A percentile compares a stretch with the other conserved stretches of the same genome.
Evolutionary conservation across 2,797 vertebrate species (phyloP).

Genomic region (Phoebastria nigripes): DNA sequence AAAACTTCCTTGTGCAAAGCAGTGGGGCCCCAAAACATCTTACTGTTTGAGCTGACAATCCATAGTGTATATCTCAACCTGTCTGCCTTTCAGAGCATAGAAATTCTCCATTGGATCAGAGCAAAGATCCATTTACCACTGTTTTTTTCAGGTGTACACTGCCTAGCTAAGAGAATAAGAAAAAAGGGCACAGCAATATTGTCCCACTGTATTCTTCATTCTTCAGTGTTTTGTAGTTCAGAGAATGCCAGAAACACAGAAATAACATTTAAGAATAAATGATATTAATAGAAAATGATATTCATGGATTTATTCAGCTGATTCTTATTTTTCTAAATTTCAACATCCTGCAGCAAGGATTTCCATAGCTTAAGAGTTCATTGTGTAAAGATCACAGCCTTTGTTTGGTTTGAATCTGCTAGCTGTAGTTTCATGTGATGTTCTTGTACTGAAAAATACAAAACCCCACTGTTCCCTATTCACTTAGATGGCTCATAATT

Average conservation of each 20-base stretch:
- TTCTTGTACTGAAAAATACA: not conserved
- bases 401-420: not conserved
- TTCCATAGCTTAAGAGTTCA: not conserved
- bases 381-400: not conserved
- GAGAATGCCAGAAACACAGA: not conserved
- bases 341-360: not conserved
- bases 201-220: not conserved
- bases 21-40: not conserved
- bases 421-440: not conserved
- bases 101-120: not conserved
- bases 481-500: not conserved
- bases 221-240: not conserved
- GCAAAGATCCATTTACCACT: not conserved
- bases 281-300: not conserved
- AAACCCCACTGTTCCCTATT: fast-evolving
- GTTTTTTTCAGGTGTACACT: not conserved
- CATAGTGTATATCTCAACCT: fast-evolving
- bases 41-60: not conserved
- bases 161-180: not conserved
- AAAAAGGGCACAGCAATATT: not conserved
- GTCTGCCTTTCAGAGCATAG: not conserved
- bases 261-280: not conserved
- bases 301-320: not conserved
- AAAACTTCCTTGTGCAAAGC: not conserved
- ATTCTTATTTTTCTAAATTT: not conserved